Percentiles rank a stretch among this genome's conserved stretches.
Conservation (phyloP, 2,888 invertebrate genomes). For the Caenorhabditis auriculariae region DNA sequence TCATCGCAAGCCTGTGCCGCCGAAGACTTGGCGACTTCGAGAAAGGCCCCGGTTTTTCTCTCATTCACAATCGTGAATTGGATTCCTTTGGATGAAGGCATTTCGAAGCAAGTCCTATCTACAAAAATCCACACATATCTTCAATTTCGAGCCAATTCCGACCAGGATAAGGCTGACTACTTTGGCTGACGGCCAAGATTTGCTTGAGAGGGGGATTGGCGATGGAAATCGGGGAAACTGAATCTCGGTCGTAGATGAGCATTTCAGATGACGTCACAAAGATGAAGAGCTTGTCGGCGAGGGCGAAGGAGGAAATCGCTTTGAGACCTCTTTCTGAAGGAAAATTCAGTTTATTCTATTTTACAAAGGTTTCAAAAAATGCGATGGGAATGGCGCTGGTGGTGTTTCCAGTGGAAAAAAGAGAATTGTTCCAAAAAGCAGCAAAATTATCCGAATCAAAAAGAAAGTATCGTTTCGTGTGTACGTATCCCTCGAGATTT, state of each 20-base stretch:
- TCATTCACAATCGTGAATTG: conserved; percentile 59
- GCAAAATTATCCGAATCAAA: no score
- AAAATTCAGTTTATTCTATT: neutral
- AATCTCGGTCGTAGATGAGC: conserved; percentile 52
- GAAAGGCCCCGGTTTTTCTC: conserved; percentile 54
- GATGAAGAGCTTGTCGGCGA: conserved; percentile 61
- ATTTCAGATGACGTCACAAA: conserved; percentile 58
- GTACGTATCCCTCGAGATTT: no score
- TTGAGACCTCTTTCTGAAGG: conserved; percentile 58
- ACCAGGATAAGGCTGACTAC: conserved; percentile 60
- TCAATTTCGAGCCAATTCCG: neutral
- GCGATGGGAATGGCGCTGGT: neutral
- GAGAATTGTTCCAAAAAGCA: neutral
- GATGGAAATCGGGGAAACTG: conserved; percentile 51
- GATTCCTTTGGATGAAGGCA: conserved; percentile 53
- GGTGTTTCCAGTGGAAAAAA: neutral
- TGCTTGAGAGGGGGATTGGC: conserved; percentile 57
- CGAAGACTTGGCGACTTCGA: conserved; percentile 42
- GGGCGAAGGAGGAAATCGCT: conserved; percentile 55
- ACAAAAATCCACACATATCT: neutral
- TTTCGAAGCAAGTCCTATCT: conserved; percentile 56
- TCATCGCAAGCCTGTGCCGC: conserved; percentile 40
- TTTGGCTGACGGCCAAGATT: conserved; percentile 60
- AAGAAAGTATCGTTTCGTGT: no score
- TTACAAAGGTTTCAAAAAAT: neutral